Conservation (phyloP, 2,888 invertebrate genomes). For the Cephus runcator region DNA sequence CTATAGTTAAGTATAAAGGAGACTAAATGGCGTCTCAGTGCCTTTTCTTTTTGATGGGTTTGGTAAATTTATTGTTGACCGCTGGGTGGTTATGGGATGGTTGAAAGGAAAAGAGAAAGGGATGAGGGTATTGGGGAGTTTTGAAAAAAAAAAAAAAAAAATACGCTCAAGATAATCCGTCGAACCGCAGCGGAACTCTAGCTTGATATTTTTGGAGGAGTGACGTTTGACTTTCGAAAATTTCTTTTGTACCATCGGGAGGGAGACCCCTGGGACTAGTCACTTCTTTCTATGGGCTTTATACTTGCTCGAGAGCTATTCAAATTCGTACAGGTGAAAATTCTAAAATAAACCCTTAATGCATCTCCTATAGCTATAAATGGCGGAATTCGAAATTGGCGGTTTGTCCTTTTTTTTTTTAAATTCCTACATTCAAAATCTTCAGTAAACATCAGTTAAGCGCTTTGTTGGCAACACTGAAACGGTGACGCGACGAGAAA, state of each 20-base stretch:
- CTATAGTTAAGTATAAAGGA: slow-evolving; percentile 8
- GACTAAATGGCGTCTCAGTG: not conserved
- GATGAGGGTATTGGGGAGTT: not conserved
- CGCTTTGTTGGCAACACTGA: not conserved
- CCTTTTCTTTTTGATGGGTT: not conserved
- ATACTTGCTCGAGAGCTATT: slow-evolving; percentile 1
- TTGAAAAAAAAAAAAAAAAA: not conserved
- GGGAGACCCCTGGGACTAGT: not conserved
- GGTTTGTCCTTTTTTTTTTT: not conserved
- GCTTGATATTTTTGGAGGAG: not conserved
- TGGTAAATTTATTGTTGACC: not conserved
- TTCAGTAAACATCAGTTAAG: not conserved
- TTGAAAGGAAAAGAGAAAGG: not conserved
- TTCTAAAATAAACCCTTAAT: not conserved
- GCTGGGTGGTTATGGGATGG: not conserved
- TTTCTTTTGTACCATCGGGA: not conserved
- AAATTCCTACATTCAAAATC: not conserved
- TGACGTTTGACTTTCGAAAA: slow-evolving; percentile 7
- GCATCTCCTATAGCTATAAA: not conserved
- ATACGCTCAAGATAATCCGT: slow-evolving; percentile 20
- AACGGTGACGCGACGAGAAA: slow-evolving; percentile 1
- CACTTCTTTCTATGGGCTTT: slow-evolving; percentile 3
- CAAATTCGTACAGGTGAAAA: slow-evolving; percentile 18
- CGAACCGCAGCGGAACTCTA: slow-evolving; percentile 15
- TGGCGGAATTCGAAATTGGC: not conserved